Conservation (phyloP, 2,797 vertebrate genomes). For the Okamejei kenojei region DNA sequence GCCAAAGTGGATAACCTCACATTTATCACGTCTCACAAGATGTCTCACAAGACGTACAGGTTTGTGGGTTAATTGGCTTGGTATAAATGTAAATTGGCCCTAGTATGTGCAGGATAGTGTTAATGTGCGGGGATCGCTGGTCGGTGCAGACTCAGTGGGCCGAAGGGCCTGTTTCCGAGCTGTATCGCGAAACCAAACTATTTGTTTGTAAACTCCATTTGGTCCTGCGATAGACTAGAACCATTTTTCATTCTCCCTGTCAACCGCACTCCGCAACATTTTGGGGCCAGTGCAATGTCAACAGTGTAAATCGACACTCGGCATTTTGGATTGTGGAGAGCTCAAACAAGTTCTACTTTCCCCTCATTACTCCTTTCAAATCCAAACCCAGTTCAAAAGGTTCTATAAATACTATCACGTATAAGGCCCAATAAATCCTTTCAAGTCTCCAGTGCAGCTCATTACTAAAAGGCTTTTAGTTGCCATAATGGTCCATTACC, state of each 20-base stretch:
- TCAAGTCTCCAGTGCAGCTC: background rate
- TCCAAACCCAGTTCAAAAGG: background rate
- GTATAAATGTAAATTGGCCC: too few relatives aligned
- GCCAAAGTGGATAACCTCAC: too few relatives aligned
- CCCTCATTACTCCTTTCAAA: background rate
- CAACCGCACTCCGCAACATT: background rate
- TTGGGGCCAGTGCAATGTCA: background rate
- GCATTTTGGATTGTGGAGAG: background rate
- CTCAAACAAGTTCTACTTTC: background rate
- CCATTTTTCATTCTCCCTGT: background rate
- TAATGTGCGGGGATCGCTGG: too few relatives aligned
- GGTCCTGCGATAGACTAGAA: background rate
- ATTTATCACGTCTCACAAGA: too few relatives aligned
- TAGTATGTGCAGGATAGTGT: too few relatives aligned
- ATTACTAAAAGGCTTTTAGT: constrained; percentile 18
- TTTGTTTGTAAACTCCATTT: background rate
- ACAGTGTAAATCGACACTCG: background rate
- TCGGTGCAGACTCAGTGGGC: too few relatives aligned
- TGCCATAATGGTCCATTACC: background rate
- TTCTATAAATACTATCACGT: background rate
- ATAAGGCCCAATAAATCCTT: constrained; percentile 25
- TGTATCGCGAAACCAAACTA: background rate
- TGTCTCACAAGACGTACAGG: too few relatives aligned
- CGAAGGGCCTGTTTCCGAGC: too few relatives aligned
- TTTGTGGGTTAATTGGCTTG: too few relatives aligned